These are phyloP conservation scores for Mylabris sibirica DNA, from an alignment of 2,888 invertebrate species.

Conservation along the genomic window DNA sequence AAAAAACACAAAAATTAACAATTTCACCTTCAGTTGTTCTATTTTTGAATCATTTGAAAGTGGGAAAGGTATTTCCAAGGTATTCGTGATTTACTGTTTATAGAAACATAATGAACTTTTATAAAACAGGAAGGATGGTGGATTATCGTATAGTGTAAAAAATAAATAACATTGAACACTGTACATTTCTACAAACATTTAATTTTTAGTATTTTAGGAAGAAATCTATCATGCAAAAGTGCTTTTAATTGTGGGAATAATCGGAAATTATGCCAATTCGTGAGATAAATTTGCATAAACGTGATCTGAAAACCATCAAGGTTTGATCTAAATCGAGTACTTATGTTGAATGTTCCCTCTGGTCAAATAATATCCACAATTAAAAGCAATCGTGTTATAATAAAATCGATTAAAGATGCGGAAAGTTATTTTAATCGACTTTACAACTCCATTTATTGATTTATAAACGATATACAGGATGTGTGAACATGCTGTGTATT, in stretches of 20 bases:
- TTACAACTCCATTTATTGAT: background rate
- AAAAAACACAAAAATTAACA: background rate
- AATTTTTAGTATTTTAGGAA: background rate
- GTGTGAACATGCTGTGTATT: background rate
- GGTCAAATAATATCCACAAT: conserved; percentile 2
- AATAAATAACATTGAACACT: conserved; percentile 8
- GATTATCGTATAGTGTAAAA: conserved; percentile 12
- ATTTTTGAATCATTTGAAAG: conserved; percentile 29
- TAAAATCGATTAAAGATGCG: conserved; percentile 18
- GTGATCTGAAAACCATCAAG: background rate
- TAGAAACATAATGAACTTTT: conserved; percentile 8
- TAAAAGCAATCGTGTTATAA: conserved; percentile 1
- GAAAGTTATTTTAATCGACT: conserved; percentile 1
- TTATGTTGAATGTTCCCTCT: background rate
- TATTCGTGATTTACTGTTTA: conserved; percentile 20
- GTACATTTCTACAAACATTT: background rate
- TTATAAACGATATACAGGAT: background rate
- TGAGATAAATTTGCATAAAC: conserved; percentile 9
- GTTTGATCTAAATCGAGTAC: background rate
- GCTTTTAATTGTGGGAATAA: background rate
- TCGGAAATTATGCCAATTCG: background rate
- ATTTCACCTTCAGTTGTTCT: conserved; percentile 22
- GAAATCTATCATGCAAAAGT: background rate
- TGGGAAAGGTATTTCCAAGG: conserved; percentile 31
- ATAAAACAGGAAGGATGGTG: background rate